These are phyloP conservation scores for Dipodomys spectabilis DNA, from an alignment of 2,113 vertebrate species.

Conservation along the genomic window DNA sequence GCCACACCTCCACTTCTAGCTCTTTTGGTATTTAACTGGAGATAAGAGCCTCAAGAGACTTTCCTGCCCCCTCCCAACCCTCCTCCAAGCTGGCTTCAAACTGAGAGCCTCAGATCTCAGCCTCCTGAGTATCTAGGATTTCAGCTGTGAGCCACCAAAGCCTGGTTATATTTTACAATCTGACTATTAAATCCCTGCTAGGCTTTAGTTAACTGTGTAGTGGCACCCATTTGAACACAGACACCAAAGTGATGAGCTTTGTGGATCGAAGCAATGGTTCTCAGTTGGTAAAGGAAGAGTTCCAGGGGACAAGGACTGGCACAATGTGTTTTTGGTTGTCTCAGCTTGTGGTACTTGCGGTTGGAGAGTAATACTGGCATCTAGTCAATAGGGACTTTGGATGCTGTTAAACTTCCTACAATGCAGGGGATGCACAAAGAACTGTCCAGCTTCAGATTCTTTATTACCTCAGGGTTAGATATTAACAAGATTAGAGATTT, in stretches of 20 bases:
- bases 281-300: neutral
- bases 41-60: too few species aligned
- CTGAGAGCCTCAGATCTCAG: too few species aligned
- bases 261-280: neutral
- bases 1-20: too few species aligned
- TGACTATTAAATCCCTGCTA: neutral
- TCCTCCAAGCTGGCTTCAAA: too few species aligned
- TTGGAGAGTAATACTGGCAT: neutral
- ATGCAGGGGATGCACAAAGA: neutral
- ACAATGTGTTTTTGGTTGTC: neutral
- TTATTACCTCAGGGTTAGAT: neutral
- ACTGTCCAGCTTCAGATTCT: neutral
- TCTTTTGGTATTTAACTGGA: too few species aligned
- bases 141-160: too few species aligned
- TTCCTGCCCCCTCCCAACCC: too few species aligned
- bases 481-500: slow-evolving; percentile 61
- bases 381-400: neutral
- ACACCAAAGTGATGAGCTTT: neutral
- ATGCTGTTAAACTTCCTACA: neutral
- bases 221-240: neutral
- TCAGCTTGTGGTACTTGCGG: neutral
- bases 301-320: neutral
- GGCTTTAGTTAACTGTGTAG: slow-evolving; percentile 22
- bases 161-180: neutral
- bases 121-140: too few species aligned